Evolutionary conservation across 2,797 vertebrate genomes (phyloP).

Genomic region (Brachymystax lenok): DNA sequence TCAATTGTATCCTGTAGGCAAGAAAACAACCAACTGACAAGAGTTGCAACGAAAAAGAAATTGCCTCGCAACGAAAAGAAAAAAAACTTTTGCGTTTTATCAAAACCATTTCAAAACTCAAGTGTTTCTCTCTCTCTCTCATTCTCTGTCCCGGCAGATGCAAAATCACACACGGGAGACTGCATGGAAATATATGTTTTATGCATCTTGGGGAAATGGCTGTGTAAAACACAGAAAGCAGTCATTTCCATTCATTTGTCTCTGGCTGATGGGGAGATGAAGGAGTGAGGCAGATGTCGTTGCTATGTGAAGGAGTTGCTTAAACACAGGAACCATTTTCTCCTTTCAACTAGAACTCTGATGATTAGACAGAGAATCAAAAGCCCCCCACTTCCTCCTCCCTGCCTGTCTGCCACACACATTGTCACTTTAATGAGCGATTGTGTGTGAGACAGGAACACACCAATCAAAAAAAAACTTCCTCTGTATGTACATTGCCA

Average conservation of each 20-base stretch:
- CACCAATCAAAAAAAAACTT: constrained; percentile 39
- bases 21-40: constrained; percentile 67
- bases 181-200: constrained; percentile 68
- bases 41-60: constrained; percentile 32
- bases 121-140: constrained; percentile 42
- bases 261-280: constrained; percentile 69
- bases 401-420: constrained; percentile 53
- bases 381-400: constrained; percentile 48
- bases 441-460: constrained; percentile 48
- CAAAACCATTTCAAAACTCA: constrained; percentile 57
- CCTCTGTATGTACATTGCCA: constrained; percentile 49
- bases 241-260: constrained; percentile 79
- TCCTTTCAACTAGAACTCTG: constrained; percentile 58
- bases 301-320: constrained; percentile 74
- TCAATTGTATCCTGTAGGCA: constrained; percentile 70
- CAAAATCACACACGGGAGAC: constrained; percentile 60
- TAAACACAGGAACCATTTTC: constrained; percentile 60
- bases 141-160: constrained; percentile 43
- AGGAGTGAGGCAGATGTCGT: constrained; percentile 68
- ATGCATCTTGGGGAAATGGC: constrained; percentile 59
- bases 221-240: constrained; percentile 69
- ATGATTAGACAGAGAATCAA: constrained; percentile 69
- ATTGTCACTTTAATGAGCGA: constrained; percentile 70
- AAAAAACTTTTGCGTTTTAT: constrained; percentile 47
- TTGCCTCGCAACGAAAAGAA: constrained; percentile 42